Conservation (phyloP, 2,797 vertebrate species). For the Rhabdomys pumilio region DNA sequence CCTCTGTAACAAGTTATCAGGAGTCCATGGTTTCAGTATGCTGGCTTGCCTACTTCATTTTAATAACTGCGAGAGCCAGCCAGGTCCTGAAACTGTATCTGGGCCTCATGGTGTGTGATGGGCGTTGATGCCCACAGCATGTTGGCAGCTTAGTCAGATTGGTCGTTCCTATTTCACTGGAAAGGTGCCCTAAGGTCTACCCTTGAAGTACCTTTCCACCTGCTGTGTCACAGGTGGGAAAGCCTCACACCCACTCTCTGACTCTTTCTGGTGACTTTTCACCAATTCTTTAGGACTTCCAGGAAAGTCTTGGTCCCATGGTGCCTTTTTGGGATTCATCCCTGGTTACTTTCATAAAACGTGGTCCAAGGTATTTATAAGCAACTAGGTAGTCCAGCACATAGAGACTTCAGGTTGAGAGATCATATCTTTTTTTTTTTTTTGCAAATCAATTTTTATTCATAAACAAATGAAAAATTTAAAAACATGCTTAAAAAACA, state of each 20-base stretch:
- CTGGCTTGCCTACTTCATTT: background rate
- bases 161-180: background rate
- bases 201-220: background rate
- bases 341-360: background rate
- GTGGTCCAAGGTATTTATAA: background rate
- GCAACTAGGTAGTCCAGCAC: rapidly evolving
- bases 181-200: background rate
- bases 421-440: too few species aligned
- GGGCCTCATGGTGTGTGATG: background rate
- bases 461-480: too few species aligned
- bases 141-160: background rate
- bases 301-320: background rate
- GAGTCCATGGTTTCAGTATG: background rate
- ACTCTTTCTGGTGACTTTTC: background rate
- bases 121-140: background rate
- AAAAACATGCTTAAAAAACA: too few species aligned
- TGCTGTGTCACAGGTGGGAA: background rate
- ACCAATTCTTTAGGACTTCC: background rate
- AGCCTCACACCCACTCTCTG: background rate
- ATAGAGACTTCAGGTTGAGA: background rate
- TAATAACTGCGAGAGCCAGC: background rate
- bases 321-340: background rate
- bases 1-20: background rate
- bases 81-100: background rate
- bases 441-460: too few species aligned